Evolutionary conservation across 2,113 vertebrate genomes (phyloP).

Genomic region (Labeo rohita): DNA sequence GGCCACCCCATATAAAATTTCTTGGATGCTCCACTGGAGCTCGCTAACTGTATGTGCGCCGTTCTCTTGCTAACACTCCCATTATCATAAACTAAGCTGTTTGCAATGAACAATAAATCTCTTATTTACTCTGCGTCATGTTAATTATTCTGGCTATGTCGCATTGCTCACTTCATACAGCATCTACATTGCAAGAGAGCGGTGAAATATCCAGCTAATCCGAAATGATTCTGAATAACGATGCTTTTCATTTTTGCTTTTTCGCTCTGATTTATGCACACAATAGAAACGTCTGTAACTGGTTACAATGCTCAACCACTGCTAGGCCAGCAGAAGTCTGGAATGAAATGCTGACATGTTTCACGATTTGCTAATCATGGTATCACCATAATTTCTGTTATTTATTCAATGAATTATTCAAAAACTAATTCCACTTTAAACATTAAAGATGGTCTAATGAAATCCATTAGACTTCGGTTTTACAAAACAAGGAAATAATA

Average conservation of each 20-base stretch:
- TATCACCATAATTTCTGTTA: neutral
- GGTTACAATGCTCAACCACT: neutral
- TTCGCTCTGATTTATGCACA: conserved; percentile 26
- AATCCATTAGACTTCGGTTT: conserved; percentile 70
- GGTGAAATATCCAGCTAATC: neutral
- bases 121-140: neutral
- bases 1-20: neutral
- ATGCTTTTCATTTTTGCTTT: neutral
- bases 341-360: neutral
- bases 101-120: conserved; percentile 18
- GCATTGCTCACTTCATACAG: neutral
- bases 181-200: neutral
- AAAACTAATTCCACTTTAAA: conserved; percentile 56
- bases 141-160: neutral
- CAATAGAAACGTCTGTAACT: conserved; percentile 20
- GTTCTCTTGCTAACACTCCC: neutral
- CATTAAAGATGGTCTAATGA: conserved; percentile 65
- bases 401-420: neutral
- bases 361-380: neutral
- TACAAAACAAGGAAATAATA: conserved; percentile 71
- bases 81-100: neutral
- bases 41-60: neutral
- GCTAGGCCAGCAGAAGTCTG: neutral
- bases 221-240: neutral
- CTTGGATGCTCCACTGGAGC: neutral